Evolutionary conservation across 1,140 invertebrate species (phyloP).

Genomic region (Eumaeus atala): DNA sequence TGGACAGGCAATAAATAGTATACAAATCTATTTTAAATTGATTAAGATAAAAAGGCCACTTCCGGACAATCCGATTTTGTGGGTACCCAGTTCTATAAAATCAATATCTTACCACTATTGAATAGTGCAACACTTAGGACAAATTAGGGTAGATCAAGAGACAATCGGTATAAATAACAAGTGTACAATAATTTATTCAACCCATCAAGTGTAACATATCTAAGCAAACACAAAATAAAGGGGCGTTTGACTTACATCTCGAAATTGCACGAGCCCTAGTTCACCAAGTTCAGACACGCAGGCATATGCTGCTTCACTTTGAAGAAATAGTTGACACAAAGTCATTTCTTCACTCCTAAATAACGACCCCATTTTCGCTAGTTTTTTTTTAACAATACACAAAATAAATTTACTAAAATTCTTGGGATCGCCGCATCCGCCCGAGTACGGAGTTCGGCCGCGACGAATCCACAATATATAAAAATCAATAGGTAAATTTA

Average conservation of each 20-base stretch:
- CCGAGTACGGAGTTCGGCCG: conserved; percentile 55
- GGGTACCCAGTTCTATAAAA: too few relatives aligned
- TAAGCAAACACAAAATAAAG: conserved; percentile 11
- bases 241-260: conserved; percentile 84
- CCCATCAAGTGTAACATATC: too few relatives aligned
- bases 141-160: too few relatives aligned
- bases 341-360: conserved; percentile 96
- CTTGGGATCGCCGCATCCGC: conserved; percentile 49
- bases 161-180: too few relatives aligned
- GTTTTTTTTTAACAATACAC: conserved; percentile 47
- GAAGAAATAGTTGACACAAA: conserved; percentile 92
- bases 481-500: conserved; percentile 55
- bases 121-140: too few relatives aligned
- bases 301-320: conserved; percentile 94
- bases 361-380: conserved; percentile 80
- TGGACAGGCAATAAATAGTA: too few relatives aligned
- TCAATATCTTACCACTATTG: too few relatives aligned
- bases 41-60: too few relatives aligned
- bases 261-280: conserved; percentile 93
- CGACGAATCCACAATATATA: conserved; percentile 57
- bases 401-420: conserved; percentile 29
- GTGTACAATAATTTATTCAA: too few relatives aligned
- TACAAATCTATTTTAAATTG: too few relatives aligned
- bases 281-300: conserved; percentile 95
- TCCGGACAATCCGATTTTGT: too few relatives aligned